These are phyloP conservation scores for Drepanosiphum platanoidis DNA, from an alignment of 2,888 invertebrate species.

Conservation along the genomic window DNA sequence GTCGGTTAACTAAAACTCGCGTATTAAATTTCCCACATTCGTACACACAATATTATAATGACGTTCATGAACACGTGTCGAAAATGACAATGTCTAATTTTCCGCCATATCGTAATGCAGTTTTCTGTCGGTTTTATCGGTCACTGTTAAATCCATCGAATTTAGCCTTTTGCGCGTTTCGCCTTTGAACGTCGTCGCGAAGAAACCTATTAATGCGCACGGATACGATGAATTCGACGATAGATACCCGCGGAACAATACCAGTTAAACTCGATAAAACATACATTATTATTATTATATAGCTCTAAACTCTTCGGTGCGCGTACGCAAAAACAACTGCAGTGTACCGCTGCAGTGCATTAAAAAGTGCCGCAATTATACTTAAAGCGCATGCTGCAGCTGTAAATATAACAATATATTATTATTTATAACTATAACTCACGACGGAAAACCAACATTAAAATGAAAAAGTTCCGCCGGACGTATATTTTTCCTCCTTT, in stretches of 20 bases:
- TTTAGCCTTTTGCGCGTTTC: too few relatives aligned
- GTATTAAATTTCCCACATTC: neutral
- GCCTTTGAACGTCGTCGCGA: too few relatives aligned
- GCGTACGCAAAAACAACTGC: constrained; percentile 34
- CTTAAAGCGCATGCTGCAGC: neutral
- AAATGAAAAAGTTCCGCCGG: neutral
- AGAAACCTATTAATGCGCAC: too few relatives aligned
- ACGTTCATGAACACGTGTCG: neutral
- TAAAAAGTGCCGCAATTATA: constrained; percentile 11
- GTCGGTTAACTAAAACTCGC: neutral
- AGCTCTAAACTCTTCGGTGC: neutral
- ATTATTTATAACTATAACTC: neutral
- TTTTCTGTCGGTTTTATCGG: too few relatives aligned
- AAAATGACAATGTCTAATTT: neutral
- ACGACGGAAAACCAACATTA: neutral
- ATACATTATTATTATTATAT: neutral
- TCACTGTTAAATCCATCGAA: too few relatives aligned
- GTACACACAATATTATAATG: neutral
- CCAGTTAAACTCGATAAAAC: too few relatives aligned
- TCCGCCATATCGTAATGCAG: neutral
- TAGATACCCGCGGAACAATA: too few relatives aligned
- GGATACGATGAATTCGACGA: too few relatives aligned
- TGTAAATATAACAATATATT: constrained; percentile 17
- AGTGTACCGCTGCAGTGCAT: constrained; percentile 21
- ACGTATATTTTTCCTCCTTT: neutral